These are phyloP conservation scores for Cyprinus carpio DNA, from an alignment of 2,113 vertebrate species.

Conservation along the genomic window DNA sequence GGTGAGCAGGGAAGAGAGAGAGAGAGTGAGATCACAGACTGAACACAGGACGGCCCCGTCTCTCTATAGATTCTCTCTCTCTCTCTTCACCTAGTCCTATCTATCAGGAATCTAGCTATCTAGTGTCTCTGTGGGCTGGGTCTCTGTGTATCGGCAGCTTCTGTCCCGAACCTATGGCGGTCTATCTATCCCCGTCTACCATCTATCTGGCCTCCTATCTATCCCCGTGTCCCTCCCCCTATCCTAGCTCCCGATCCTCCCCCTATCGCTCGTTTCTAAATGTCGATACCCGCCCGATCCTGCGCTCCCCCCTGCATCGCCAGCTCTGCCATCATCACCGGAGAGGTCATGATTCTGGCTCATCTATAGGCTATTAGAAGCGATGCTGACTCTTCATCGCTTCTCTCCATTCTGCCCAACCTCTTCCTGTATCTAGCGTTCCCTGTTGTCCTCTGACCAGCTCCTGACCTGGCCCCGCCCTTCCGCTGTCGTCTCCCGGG, in stretches of 20 bases:
- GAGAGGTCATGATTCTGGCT: slow-evolving; percentile 81
- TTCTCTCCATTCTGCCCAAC: slow-evolving; percentile 83
- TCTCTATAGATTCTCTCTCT: slow-evolving; percentile 28
- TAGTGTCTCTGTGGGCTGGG: no score
- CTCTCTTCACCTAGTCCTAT: slow-evolving; percentile 7
- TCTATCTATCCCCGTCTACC: slow-evolving; percentile 73
- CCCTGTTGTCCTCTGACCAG: slow-evolving; percentile 82
- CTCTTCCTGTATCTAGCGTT: slow-evolving; percentile 87
- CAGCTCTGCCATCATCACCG: slow-evolving; percentile 73
- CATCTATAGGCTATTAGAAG: slow-evolving; percentile 79
- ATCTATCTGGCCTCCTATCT: slow-evolving; percentile 74
- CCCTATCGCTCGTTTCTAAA: slow-evolving; percentile 66
- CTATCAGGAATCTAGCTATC: no score
- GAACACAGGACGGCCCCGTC: slow-evolving; percentile 26
- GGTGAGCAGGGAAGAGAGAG: slow-evolving; percentile 47
- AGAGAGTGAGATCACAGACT: slow-evolving; percentile 51
- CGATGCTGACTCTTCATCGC: slow-evolving; percentile 83
- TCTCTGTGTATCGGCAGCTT: not conserved
- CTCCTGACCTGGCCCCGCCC: slow-evolving; percentile 81
- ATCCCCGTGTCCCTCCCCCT: slow-evolving; percentile 77
- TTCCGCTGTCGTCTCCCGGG: slow-evolving; percentile 78
- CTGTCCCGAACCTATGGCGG: slow-evolving; percentile 62
- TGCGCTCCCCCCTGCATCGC: no score
- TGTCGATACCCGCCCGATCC: slow-evolving; percentile 66
- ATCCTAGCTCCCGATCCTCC: slow-evolving; percentile 75